These are phyloP conservation scores for Leptobrachium leishanense DNA, from an alignment of 2,113 vertebrate genomes.

Conservation along the genomic window DNA sequence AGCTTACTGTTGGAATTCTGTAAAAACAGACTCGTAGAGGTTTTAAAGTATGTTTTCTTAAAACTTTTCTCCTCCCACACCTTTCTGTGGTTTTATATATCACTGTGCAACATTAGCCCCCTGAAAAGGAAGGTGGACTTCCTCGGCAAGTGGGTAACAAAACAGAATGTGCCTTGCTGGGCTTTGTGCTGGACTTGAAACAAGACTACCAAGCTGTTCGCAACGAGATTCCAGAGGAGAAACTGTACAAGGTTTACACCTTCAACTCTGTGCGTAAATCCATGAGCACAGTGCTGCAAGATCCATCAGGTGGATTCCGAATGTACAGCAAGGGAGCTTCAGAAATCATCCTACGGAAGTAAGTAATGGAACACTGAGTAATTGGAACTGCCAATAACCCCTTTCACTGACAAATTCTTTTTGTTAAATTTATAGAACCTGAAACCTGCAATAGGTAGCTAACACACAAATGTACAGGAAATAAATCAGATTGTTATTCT, in stretches of 20 bases:
- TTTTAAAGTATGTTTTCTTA: no score
- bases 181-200: conserved; percentile 86
- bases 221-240: conserved; percentile 90
- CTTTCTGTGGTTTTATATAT: no score
- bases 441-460: no score
- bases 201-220: conserved; percentile 90
- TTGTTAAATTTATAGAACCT: no score
- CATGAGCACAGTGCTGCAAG: conserved; percentile 94
- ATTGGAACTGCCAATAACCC: no score
- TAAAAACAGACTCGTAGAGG: no score
- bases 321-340: conserved; percentile 99
- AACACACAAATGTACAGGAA: no score
- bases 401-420: no score
- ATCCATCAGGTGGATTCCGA: conserved; percentile 74
- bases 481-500: no score
- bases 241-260: conserved; percentile 94
- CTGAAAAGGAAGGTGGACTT: conserved; percentile 91
- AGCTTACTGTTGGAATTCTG: no score
- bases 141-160: conserved; percentile 96
- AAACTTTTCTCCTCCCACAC: no score
- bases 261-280: conserved; percentile 96
- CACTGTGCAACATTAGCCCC: conserved; percentile 67
- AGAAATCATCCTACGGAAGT: conserved; percentile 95
- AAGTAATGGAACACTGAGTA: conserved; percentile 50
- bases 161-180: conserved; percentile 89